Conservation (phyloP, 2,113 vertebrate genomes). For the Amia ocellicauda region DNA sequence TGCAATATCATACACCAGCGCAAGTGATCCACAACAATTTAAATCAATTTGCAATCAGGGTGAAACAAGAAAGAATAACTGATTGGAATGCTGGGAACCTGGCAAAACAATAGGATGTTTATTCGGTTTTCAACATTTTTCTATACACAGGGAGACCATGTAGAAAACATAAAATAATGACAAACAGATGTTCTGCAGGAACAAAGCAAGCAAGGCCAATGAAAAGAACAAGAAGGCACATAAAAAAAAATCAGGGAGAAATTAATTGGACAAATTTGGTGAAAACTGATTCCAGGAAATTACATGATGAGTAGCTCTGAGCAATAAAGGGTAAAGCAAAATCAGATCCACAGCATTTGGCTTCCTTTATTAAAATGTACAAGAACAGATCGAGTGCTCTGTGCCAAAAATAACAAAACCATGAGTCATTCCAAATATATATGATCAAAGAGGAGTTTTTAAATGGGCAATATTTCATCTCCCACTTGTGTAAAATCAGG, state of each 20-base stretch:
- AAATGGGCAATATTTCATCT: not conserved
- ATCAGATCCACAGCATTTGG: not conserved
- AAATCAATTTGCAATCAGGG: too few relatives aligned
- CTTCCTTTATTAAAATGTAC: not conserved
- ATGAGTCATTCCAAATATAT: not conserved
- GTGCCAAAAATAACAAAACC: not conserved
- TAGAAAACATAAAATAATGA: slow-evolving; percentile 14
- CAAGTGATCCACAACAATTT: too few relatives aligned
- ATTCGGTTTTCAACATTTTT: slow-evolving; percentile 16
- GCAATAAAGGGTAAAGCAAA: slow-evolving; percentile 1
- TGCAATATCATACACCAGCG: too few relatives aligned
- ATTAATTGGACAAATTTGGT: slow-evolving; percentile 17
- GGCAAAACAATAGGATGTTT: slow-evolving; percentile 21
- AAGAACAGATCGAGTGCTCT: not conserved
- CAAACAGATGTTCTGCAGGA: slow-evolving; percentile 23
- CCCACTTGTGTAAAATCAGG: too few relatives aligned
- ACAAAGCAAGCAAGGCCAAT: slow-evolving; percentile 4
- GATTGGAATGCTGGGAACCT: slow-evolving; percentile 9
- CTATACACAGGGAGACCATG: slow-evolving; percentile 14
- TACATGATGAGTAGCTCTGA: not conserved
- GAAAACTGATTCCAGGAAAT: slow-evolving; percentile 15
- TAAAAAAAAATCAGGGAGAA: slow-evolving; percentile 16
- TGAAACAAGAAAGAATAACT: not conserved
- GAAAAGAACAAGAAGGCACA: slow-evolving; percentile 15
- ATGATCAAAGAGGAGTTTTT: not conserved